A percentile compares a stretch with the other conserved stretches of the same genome.
Evolutionary conservation across 2,888 invertebrate genomes (phyloP).

Genomic region (Margaritifera margaritifera): DNA sequence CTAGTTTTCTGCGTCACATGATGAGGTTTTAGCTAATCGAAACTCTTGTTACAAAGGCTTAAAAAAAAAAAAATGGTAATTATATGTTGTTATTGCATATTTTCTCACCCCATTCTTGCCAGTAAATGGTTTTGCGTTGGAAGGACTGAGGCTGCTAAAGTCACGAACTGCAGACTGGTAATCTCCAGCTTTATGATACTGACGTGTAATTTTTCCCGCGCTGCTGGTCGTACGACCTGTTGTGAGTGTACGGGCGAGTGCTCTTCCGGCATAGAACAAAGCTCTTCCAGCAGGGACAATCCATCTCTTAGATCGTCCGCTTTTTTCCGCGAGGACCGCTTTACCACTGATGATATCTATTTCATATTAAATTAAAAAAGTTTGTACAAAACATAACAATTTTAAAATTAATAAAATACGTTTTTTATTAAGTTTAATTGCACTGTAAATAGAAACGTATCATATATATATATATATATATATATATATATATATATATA

Average conservation of each 20-base stretch:
- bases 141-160: conserved; percentile 1
- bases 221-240: not conserved
- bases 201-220: conserved; percentile 5
- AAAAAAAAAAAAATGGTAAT: too few species aligned
- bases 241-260: not conserved
- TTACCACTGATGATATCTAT: conserved; percentile 1
- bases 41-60: too few species aligned
- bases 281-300: not conserved
- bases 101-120: not conserved
- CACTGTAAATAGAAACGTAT: too few species aligned
- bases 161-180: conserved; percentile 4
- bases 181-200: conserved; percentile 1
- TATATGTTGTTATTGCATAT: too few species aligned
- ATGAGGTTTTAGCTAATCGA: too few species aligned
- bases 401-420: too few species aligned
- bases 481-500: too few species aligned
- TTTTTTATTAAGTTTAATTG: too few species aligned
- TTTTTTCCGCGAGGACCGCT: not conserved
- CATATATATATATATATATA: too few species aligned
- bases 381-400: too few species aligned
- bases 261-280: conserved; percentile 2
- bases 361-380: too few species aligned
- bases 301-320: conserved; percentile 2
- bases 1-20: too few species aligned
- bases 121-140: not conserved